Evolutionary conservation across 2,797 vertebrate genomes (phyloP), one percentile per base, ranked within the genome.

Genomic region (Hippopotamyrus pictus): DNA sequence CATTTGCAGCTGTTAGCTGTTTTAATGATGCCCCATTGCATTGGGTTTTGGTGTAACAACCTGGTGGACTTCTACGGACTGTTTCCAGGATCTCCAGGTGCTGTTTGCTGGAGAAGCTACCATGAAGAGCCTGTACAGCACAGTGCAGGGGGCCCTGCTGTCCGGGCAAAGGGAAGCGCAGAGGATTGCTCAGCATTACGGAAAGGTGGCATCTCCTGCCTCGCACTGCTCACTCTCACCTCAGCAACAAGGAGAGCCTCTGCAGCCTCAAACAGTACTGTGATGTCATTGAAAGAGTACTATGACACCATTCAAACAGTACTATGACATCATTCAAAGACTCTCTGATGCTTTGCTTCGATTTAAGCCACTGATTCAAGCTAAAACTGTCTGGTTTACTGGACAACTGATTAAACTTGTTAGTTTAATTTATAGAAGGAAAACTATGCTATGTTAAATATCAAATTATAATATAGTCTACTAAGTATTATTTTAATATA

Each of bases 31-130:
- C 46, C 2, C 82, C 82, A 50, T 29, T 5, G 3, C n/a, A 46
- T 41, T 57, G 41, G 17, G 25, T 89, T n/a, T 44, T 7, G 9
- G 33, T 57, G 29, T 25, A 57, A 89, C 33, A 11, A 46, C 19
- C 50, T 76, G 48, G 46, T 17, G 50, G 6, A 48, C 6, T 73
- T 82, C n/a, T 29, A 89, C 11, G 48, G 37, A 69, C 90, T 7
- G 90, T 33, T 89, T 90, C 86, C 79, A 93, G 93, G 89, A 88
- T 88, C 89, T 90, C 84, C 92, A 92, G 89, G 88, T 93, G 84
- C 87, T 93, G 89, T 93, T 93, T 91, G 92, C 91, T 46, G 92
- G 93, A 33, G 93, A 93, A 88, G 92, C 89, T 46, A 92, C 93
- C 1, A 90, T 92, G 11, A 92, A 92, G 88, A 91, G 41, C 59